Conservation (phyloP, 2,113 vertebrate genomes). For the Pelobates fuscus region DNA sequence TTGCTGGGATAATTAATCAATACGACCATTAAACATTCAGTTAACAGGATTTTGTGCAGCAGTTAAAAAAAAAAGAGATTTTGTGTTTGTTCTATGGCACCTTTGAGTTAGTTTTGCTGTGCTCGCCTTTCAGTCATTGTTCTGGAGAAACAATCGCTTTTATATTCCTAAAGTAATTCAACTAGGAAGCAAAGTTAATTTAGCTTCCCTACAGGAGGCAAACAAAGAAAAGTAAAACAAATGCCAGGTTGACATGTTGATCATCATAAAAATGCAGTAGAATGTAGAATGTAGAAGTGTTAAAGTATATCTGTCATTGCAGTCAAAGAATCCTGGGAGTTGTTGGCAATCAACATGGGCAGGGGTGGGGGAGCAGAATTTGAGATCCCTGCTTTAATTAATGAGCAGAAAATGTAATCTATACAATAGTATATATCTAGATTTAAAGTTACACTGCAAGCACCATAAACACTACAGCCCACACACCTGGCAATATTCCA, state of each 20-base stretch:
- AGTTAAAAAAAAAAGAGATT: slow-evolving; percentile 6
- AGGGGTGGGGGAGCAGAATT: too few species aligned
- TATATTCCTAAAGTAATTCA: slow-evolving; percentile 40
- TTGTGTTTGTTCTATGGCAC: slow-evolving; percentile 27
- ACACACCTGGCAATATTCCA: too few species aligned
- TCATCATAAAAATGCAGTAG: too few species aligned
- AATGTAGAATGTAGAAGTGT: too few species aligned
- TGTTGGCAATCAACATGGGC: too few species aligned
- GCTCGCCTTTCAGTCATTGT: slow-evolving; percentile 42
- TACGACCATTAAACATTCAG: slow-evolving; percentile 27
- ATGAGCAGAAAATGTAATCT: too few species aligned
- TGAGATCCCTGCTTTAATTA: too few species aligned
- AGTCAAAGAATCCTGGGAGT: too few species aligned
- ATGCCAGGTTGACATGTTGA: slow-evolving; percentile 21
- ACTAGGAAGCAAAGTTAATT: slow-evolving; percentile 41
- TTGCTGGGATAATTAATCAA: slow-evolving; percentile 14
- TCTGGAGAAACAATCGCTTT: slow-evolving; percentile 44
- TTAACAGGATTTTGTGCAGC: slow-evolving; percentile 23
- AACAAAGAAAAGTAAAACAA: slow-evolving; percentile 2
- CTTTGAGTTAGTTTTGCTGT: slow-evolving; percentile 17
- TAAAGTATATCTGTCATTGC: too few species aligned
- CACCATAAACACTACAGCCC: too few species aligned
- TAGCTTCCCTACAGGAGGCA: slow-evolving; percentile 22
- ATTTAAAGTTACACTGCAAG: too few species aligned
- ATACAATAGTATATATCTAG: too few species aligned